Evolutionary conservation across 2,888 invertebrate species (phyloP).

Genomic region (Campopleginae sp.): DNA sequence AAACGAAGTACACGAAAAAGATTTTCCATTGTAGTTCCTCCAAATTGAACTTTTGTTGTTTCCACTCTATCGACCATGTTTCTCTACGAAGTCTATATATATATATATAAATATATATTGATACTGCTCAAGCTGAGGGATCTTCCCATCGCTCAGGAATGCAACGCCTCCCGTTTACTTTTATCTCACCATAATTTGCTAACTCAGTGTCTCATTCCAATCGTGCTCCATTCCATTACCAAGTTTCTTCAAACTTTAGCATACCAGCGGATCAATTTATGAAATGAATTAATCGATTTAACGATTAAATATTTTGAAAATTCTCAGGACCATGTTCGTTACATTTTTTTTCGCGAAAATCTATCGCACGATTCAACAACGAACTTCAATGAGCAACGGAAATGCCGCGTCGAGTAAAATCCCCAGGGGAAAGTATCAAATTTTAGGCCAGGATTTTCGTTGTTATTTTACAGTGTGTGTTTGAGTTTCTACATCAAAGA

Average conservation of each 20-base stretch:
- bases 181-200: conserved; percentile 68
- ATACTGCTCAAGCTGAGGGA: conserved; percentile 28
- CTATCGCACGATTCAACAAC: background rate
- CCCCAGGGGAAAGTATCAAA: background rate
- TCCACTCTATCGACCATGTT: conserved; percentile 70
- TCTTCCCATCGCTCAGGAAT: conserved; percentile 67
- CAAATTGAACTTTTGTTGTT: conserved; percentile 82
- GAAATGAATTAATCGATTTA: background rate
- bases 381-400: background rate
- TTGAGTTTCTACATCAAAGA: conserved; percentile 31
- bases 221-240: conserved; percentile 64
- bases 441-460: conserved; percentile 11
- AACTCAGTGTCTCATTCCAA: conserved; percentile 55
- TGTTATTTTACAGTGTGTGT: background rate
- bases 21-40: conserved; percentile 78
- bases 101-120: background rate
- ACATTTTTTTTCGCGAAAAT: background rate
- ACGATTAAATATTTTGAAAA: background rate
- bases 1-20: conserved; percentile 76
- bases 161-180: conserved; percentile 46
- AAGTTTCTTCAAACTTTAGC: conserved; percentile 9
- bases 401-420: background rate
- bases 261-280: background rate
- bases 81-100: conserved; percentile 6
- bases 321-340: background rate